A percentile compares a stretch with the other conserved stretches of the same genome.
phyloP scores from a whole-genome alignment of 2,888 invertebrate species.

The Melieria omissa region DNA sequence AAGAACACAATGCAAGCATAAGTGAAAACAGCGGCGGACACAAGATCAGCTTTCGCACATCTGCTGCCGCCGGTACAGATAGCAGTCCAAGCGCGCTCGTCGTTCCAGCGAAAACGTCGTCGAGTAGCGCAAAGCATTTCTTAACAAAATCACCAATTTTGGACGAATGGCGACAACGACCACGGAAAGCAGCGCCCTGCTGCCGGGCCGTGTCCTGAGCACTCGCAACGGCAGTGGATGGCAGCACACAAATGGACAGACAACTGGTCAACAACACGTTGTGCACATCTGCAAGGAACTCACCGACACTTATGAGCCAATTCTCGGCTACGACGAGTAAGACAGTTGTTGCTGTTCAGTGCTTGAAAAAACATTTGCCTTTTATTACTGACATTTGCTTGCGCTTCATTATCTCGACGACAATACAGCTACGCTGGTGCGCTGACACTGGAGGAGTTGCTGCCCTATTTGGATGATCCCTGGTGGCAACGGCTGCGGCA shows the following conservation, averaged over 20 bases:
- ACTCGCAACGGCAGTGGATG: neutral
- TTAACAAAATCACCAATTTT: neutral
- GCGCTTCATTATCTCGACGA: neutral
- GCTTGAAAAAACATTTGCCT: neutral
- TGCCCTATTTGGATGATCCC: slow-evolving; percentile 65
- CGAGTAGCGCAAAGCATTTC: no score
- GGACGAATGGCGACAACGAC: neutral
- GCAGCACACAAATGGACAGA: neutral
- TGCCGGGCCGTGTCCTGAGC: neutral
- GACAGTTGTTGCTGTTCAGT: slow-evolving; percentile 34
- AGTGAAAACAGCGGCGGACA: no score
- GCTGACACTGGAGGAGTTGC: slow-evolving; percentile 69
- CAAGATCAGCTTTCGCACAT: no score
- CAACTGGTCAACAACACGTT: neutral
- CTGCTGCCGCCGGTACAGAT: no score
- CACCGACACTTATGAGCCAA: slow-evolving; percentile 49
- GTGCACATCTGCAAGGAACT: neutral
- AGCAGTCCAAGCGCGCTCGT: no score
- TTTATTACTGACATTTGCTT: neutral
- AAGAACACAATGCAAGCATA: no score
- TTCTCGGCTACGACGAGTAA: slow-evolving; percentile 57
- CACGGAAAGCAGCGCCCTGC: neutral
- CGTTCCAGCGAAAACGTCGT: no score
- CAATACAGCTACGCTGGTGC: slow-evolving; percentile 53
- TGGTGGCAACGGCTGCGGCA: slow-evolving; percentile 69